Evolutionary conservation across 2,888 invertebrate genomes (phyloP), one percentile per base, ranked within the genome.

Genomic region (Drosophila anceps): DNA sequence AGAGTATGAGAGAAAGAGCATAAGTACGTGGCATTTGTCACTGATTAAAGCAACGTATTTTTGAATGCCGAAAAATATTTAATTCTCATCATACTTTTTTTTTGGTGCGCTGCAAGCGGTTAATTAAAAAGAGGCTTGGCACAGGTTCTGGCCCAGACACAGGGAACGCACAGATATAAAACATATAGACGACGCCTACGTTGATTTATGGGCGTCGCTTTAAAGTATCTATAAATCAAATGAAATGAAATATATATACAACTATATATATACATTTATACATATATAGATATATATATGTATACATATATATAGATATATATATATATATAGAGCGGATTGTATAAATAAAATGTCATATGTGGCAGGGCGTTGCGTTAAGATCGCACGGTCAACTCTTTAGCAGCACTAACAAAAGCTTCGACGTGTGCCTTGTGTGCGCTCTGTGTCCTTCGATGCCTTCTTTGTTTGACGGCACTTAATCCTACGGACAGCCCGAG

Each of bases 371-470:
- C 44, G 39, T 27, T 44, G 51, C 39, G 61, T 46, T 61, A 29
- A 66, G 66, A 61, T 65, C 64, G 64, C n/a, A 27, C 58, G 76
- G 73, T 73, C 89, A 81, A 88, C 83, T 84, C 90, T 90, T 84
- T 90, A 85, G 88, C 88, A 69, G 77, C 90, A 88, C 90, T 90
- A 88, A 90, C 84, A 85, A 85, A 90, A 83, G 86, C 77, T 72
- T 76, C 68, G 55, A 48, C 44, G 75, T 61, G 61, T 44, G 74
- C 46, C 50, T 44, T 46, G 39, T 57, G 53, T 57, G 74, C 54
- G 44, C 24, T 43, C 39, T 12, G 48, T 71, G 77, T 81, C 81
- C 78, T 79, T 67, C 59, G 51, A 29, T 73, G 88, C 76, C 90
- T 74, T 82, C 84, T 84, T 89, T 90, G 90, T 83, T 64, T 88